Evolutionary conservation across 2,113 vertebrate species (phyloP).

Genomic region (Nicator chloris): DNA sequence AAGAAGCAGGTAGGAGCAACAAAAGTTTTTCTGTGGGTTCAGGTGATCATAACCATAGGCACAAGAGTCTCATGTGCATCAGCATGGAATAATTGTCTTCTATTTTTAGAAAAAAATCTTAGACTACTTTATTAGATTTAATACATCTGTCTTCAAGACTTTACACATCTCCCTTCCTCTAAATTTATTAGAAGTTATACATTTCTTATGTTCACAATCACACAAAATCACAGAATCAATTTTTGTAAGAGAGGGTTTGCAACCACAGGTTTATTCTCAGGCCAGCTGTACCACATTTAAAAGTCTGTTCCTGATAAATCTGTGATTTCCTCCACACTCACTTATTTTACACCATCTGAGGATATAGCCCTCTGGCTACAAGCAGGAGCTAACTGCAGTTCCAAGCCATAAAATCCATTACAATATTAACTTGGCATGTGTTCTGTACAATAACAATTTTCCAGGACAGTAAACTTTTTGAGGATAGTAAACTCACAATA

Average conservation of each 20-base stretch:
- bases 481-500: slow-evolving; percentile 36
- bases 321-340: background rate
- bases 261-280: background rate
- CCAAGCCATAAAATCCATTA: slow-evolving; percentile 32
- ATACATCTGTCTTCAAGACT: background rate
- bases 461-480: slow-evolving; percentile 34
- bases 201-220: background rate
- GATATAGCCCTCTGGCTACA: background rate
- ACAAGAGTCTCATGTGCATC: background rate
- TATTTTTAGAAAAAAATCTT: background rate
- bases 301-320: background rate
- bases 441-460: slow-evolving; percentile 25
- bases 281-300: background rate
- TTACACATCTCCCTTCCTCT: background rate
- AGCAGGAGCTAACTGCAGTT: background rate
- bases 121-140: background rate
- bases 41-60: background rate
- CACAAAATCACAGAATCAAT: background rate
- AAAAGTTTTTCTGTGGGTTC: background rate
- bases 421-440: slow-evolving; percentile 47
- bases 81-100: background rate
- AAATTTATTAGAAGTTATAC: background rate
- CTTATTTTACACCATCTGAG: background rate
- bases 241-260: background rate
- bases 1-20: background rate